phyloP scores from a whole-genome alignment of 2,797 vertebrate genomes.

The Enteromius treurensis region DNA sequence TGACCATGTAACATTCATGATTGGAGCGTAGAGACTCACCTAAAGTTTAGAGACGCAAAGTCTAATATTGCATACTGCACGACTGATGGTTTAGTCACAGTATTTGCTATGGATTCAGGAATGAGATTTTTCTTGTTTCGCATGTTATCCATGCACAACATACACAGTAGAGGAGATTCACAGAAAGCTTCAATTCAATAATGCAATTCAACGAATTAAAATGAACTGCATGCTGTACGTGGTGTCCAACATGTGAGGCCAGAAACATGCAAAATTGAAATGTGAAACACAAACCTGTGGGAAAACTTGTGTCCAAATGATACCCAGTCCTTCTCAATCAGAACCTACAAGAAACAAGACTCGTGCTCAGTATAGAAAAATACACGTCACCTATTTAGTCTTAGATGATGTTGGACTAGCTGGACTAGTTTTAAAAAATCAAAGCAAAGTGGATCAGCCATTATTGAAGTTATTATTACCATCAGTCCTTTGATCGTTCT shows the following conservation, averaged over 20 bases:
- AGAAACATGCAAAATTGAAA: neutral
- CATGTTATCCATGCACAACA: neutral
- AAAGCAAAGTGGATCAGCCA: neutral
- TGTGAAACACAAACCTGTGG: conserved; percentile 83
- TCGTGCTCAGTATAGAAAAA: neutral
- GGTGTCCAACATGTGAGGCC: neutral
- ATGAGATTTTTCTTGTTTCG: conserved; percentile 3
- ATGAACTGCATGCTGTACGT: neutral
- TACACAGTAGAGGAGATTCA: conserved; percentile 5
- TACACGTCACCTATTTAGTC: neutral
- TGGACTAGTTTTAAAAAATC: neutral
- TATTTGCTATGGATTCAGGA: conserved; percentile 11
- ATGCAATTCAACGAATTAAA: conserved; percentile 2
- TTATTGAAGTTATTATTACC: conserved; percentile 73
- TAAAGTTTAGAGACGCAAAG: neutral
- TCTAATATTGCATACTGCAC: neutral
- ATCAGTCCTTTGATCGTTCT: conserved; percentile 92
- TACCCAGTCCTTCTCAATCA: conserved; percentile 97
- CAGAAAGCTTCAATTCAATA: conserved; percentile 17
- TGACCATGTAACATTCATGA: neutral
- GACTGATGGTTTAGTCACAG: conserved; percentile 23
- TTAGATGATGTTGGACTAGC: neutral
- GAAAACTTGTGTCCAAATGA: conserved; percentile 98
- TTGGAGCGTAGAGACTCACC: neutral
- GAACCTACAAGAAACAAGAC: conserved; percentile 74